Base-by-base conservation (phyloP, 2,888 invertebrate genomes). In the Creontiades dilutus region DNA sequence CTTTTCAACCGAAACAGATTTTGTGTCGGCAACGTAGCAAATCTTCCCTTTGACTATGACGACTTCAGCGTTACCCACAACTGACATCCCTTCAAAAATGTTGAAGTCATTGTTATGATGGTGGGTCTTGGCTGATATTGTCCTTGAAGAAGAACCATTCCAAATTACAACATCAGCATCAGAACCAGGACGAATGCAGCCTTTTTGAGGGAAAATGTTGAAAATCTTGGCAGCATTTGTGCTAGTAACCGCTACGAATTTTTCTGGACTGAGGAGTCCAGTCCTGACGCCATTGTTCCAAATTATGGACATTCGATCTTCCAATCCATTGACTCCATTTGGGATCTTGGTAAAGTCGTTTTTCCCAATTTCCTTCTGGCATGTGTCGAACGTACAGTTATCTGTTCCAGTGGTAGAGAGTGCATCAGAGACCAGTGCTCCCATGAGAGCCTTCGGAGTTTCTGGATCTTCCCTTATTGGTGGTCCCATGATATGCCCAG, bases 161-260 rank as follows among this genome's bases (percentile, higher is more conserved):
- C 99, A 99, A 91, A 99, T 95, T 12, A 99, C 97, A 91, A 99
- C 95, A 93, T 99, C 99, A 0, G 99, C 99, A 94, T 99, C 99
- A 1, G 98, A 97, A 91, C 98, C 98, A 37, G 96, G 95, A 0
- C 96, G 97, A 92, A 99, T 96, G 91, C 97, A 96, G 0, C 99
- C 99, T 94, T 99, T 99, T 93, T 95, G 95, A 0, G 99, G 99
- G 94, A 97, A 99, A 92, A 99, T 93, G 94, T 99, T 99, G 94
- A 99, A 99, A 92, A 99, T 96, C 94, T 97, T 99, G 0, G 99
- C 99, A 0, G 99, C 99, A 93, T 97, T 98, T 47, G 99, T 95
- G 93, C 98, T 98, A 4, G 99, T 99, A 14, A 99, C 97, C 0
- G 99, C 97, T 27, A 99, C 99, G 95, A 99, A 99, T 92, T 97